Conservation (phyloP, 2,113 vertebrate genomes). For the Lanius collurio region DNA sequence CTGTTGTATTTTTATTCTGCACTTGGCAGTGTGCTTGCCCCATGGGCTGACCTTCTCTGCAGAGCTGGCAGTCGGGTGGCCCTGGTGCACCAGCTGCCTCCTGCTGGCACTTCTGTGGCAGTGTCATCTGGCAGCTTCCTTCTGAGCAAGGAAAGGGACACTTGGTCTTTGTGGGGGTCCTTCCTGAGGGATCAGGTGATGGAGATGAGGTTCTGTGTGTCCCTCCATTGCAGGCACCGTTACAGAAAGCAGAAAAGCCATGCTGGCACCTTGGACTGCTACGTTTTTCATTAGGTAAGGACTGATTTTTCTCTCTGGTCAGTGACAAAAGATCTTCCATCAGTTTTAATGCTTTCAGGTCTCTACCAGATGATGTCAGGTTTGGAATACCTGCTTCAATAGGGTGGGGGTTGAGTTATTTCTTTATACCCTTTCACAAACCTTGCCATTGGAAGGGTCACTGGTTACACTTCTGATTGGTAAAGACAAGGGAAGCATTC, state of each 20-base stretch:
- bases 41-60: neutral
- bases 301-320: neutral
- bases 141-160: neutral
- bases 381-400: neutral
- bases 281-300: neutral
- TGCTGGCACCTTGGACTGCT: neutral
- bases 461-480: neutral
- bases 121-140: neutral
- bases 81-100: neutral
- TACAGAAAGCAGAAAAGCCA: neutral
- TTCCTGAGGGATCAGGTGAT: neutral
- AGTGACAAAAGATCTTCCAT: neutral
- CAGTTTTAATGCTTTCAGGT: neutral
- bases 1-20: neutral
- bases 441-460: neutral
- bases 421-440: neutral
- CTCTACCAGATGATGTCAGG: neutral
- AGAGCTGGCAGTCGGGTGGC: neutral
- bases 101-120: neutral
- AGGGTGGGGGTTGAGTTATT: neutral
- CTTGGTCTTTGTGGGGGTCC: neutral
- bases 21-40: neutral
- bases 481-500: neutral
- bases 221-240: neutral
- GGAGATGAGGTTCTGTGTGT: neutral